A percentile compares a stretch with the other conserved stretches of the same genome.
Evolutionary conservation across 2,888 invertebrate species (phyloP).

Genomic region (Cataglyphis cursor): DNA sequence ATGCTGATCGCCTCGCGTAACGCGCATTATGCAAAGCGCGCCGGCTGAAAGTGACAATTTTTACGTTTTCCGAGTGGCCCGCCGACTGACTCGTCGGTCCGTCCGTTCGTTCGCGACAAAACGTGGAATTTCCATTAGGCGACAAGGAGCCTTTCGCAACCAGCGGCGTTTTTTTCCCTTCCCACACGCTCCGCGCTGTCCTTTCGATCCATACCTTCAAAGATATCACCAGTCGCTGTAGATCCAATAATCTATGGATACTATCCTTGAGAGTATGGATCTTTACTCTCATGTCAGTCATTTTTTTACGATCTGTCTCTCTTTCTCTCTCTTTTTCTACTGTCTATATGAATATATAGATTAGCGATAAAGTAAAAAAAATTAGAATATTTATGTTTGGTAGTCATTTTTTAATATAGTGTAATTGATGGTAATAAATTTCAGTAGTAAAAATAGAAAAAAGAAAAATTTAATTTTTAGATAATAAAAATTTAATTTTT

Average conservation of each 20-base stretch:
- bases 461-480: background rate
- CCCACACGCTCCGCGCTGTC: conserved; percentile 28
- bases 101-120: conserved; percentile 69
- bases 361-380: background rate
- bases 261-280: background rate
- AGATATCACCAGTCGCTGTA: conserved; percentile 27
- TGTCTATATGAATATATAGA: background rate
- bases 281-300: background rate
- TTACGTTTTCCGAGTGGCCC: conserved; percentile 74
- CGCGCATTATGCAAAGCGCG: conserved; percentile 81
- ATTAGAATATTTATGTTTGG: background rate
- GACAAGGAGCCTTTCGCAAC: conserved; percentile 69
- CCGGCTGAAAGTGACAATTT: conserved; percentile 82
- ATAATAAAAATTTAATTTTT: conserved; percentile 10
- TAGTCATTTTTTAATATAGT: background rate
- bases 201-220: conserved; percentile 37
- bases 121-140: conserved; percentile 84
- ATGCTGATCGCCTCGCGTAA: conserved; percentile 81
- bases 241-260: conserved; percentile 33
- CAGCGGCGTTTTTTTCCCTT: conserved; percentile 63
- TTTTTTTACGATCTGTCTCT: too few relatives aligned
- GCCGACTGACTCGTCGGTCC: conserved; percentile 56
- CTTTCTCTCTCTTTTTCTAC: too few relatives aligned
- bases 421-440: background rate
- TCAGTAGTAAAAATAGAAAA: background rate